Evolutionary conservation across 2,113 vertebrate genomes (phyloP), one percentile per base, ranked within the genome.

Genomic region (Scytalopus superciliaris): DNA sequence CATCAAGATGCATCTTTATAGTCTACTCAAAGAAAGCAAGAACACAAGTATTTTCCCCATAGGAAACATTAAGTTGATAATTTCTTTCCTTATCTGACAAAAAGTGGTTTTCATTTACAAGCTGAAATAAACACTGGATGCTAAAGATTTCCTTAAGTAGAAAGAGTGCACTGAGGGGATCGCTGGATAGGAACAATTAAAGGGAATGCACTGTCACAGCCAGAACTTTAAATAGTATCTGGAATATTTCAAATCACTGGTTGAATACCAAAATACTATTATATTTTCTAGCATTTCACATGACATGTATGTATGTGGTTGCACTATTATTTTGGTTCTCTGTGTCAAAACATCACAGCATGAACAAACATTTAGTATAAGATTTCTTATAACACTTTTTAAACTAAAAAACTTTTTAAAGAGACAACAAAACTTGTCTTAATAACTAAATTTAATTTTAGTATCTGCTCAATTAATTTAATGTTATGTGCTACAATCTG

Each of bases 21-120:
- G 18, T 37, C 62, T 49, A 73, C 30, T 55, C 59, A 70, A 81
- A 83, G 45, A 84, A 90, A 87, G 21, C 35, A 84, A 80, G 30
- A 84, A 44, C 16, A 84, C 27, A 82, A 93, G 35, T 84, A 77
- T 77, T 95, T 90, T 92, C 68, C 68, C 79, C 56, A 42, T 7
- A 94, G 69, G 52, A 89, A 91, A 80, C 42, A 86, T 60, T 44
- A 86, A 44, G n/a, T 44, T 33, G 22, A 35, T 60, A 35, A 84
- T 78, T 92, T 89, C 30, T 90, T 87, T 47, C 45, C 52, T 91
- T n/a, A 74, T 67, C 35, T 39, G 33, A 75, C 27, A 89, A 88
- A 60, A 86, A 91, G 56, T 24, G 7, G 7, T 55, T 91, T 83
- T 64, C 35, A 88, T 59, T 92, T 70, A 86, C 28, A 92, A 90